Evolutionary conservation across 2,888 invertebrate species (phyloP).

Genomic region (Agapostemon virescens): DNA sequence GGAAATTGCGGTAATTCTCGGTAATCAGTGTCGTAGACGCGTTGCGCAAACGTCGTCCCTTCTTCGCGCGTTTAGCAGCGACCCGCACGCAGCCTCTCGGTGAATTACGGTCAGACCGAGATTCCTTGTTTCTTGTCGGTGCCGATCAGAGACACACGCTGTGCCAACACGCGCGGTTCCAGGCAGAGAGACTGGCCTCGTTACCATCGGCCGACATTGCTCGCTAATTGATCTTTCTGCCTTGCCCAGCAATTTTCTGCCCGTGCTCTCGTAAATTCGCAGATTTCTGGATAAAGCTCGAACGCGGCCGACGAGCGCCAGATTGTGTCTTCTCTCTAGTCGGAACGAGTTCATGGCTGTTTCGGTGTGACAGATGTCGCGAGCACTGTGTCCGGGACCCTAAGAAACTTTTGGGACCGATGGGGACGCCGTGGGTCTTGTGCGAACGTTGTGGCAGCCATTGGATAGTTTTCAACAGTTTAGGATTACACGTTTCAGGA

Average conservation of each 20-base stretch:
- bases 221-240: constrained; percentile 55
- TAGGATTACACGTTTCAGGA: no score
- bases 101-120: constrained; percentile 37
- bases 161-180: neutral
- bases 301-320: neutral
- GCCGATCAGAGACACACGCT: constrained; percentile 17
- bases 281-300: neutral
- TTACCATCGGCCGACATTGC: constrained; percentile 44
- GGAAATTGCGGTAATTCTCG: constrained; percentile 67
- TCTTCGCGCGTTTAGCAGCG: constrained; percentile 34
- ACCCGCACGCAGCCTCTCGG: constrained; percentile 15
- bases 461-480: neutral
- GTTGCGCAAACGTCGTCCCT: constrained; percentile 54
- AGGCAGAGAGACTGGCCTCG: constrained; percentile 20
- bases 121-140: constrained; percentile 42
- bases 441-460: neutral
- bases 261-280: neutral
- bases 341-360: neutral
- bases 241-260: constrained; percentile 39
- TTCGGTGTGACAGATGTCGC: neutral
- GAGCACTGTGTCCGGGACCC: neutral
- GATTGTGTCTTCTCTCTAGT: neutral
- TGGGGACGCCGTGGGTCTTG: neutral
- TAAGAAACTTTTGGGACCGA: neutral
- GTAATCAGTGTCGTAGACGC: constrained; percentile 64